Evolutionary conservation across 2,113 vertebrate genomes (phyloP), one percentile per base, ranked within the genome.

Genomic region (Dascyllus trimaculatus): DNA sequence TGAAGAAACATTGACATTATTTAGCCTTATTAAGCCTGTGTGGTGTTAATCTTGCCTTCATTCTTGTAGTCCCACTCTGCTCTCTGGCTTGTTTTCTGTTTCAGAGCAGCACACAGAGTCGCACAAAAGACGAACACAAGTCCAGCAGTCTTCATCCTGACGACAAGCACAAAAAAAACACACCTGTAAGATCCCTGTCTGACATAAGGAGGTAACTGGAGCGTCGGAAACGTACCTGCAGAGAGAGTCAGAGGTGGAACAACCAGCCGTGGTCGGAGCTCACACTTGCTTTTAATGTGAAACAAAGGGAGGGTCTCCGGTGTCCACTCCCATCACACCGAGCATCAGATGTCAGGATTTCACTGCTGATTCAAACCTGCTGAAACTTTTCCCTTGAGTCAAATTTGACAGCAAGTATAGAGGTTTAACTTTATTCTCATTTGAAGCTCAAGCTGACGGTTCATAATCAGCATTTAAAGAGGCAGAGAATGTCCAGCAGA

Each of bases 71-170:
- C 93, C 95, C 78, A 80, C 10, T 88, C 90, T 0, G 49, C 13
- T 0, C 18, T 88, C 22, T 75, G 82, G 40, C 60, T 83, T n/a
- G 26, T 74, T 53, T 73, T 86, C 26, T 26, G 83, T 71, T 85
- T 90, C 67, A 88, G 85, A 0, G 95, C 91, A 0, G 46, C 65
- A 62, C 90, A 78, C 73, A 95, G 48, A 6, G 87, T 71, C 0
- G 52, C 29, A 0, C 49, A 59, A 0, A 93, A 43, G 21, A 91
- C 0, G 1, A 95, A 24, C 70, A 96, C 62, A 0, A 87, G 0
- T 9, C 73, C 54, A 1, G 92, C 19, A 7, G 57, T 15, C 85
- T 74, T 93, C 94, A 94, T 93, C 74, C 81, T 92, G 0, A 66
- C 48, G 0, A 43, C 26, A 32, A 56, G 73, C 71, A 80, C 4